Evolutionary conservation across 1,140 invertebrate species (phyloP).

Genomic region (Neoseiulus cucumeris): DNA sequence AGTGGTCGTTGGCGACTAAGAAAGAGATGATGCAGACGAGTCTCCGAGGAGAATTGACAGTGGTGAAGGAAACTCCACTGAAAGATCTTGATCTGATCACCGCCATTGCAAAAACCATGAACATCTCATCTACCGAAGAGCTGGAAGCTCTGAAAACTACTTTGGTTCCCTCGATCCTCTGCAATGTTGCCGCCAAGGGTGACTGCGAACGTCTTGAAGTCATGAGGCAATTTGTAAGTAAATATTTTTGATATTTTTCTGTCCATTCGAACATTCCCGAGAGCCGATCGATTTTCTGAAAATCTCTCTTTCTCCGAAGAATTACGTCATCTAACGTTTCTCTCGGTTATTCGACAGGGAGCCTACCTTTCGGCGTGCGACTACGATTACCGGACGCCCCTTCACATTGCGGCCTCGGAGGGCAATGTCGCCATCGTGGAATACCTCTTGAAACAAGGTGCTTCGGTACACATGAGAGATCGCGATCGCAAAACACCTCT

Average conservation of each 20-base stretch:
- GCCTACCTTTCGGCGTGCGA: slow-evolving; percentile 53
- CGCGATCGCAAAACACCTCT: slow-evolving; percentile 28
- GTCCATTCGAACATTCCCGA: background rate
- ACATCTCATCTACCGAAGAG: slow-evolving; percentile 44
- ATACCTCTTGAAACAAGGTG: slow-evolving; percentile 54
- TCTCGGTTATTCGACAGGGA: slow-evolving; percentile 30
- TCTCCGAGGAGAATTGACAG: slow-evolving; percentile 22
- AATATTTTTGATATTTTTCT: background rate
- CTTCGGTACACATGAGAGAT: slow-evolving; percentile 58
- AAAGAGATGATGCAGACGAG: slow-evolving; percentile 58
- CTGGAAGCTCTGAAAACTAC: slow-evolving; percentile 44
- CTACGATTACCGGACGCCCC: slow-evolving; percentile 51
- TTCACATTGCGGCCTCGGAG: slow-evolving; percentile 55
- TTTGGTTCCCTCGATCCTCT: slow-evolving; percentile 54
- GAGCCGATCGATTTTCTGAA: background rate
- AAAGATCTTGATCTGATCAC: slow-evolving; percentile 42
- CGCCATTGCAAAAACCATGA: slow-evolving; percentile 41
- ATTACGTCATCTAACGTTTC: background rate
- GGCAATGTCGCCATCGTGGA: slow-evolving; percentile 46
- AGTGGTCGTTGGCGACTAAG: slow-evolving; percentile 52
- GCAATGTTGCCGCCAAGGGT: slow-evolving; percentile 43
- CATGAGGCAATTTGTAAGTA: slow-evolving; percentile 26
- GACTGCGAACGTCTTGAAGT: slow-evolving; percentile 35
- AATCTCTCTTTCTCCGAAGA: background rate
- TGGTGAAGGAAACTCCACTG: slow-evolving; percentile 22